phyloP scores from a whole-genome alignment of 2,888 invertebrate genomes.

The Unio pictorum region DNA sequence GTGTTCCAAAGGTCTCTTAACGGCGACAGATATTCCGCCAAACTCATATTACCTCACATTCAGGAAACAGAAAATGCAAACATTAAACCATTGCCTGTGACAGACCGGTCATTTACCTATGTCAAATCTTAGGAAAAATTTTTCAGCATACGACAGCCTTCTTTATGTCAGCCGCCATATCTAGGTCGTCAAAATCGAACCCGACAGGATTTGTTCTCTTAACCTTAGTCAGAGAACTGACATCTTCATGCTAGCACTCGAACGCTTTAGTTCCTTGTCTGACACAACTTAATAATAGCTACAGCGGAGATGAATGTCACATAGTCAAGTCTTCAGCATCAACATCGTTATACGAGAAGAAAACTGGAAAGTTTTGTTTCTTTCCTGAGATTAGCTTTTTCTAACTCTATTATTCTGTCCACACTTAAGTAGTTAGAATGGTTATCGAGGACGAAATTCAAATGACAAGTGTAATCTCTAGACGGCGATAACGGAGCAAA shows the following conservation, averaged over 20 bases:
- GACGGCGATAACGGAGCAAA: too few relatives aligned
- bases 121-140: slow-evolving; percentile 19
- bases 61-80: too few relatives aligned
- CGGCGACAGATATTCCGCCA: too few relatives aligned
- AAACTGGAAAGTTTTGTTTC: slow-evolving; percentile 30
- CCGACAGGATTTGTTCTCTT: slow-evolving; percentile 23
- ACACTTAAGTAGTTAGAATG: slow-evolving; percentile 20
- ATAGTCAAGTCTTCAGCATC: slow-evolving; percentile 23
- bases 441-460: slow-evolving; percentile 26
- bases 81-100: too few relatives aligned
- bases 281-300: slow-evolving; percentile 36
- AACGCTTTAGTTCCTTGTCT: slow-evolving; percentile 34
- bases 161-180: slow-evolving; percentile 8
- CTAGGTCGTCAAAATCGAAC: slow-evolving; percentile 19
- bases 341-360: slow-evolving; percentile 37
- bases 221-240: slow-evolving; percentile 27
- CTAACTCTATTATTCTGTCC: slow-evolving; percentile 38
- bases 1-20: too few relatives aligned
- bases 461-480: slow-evolving; percentile 31
- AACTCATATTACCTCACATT: too few relatives aligned
- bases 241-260: slow-evolving; percentile 32
- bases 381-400: slow-evolving; percentile 34
- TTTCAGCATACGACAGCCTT: slow-evolving; percentile 1
- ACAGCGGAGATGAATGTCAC: slow-evolving; percentile 41
- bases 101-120: too few relatives aligned